Percentiles rank a stretch among this genome's conserved stretches.
Conservation (phyloP, 1,140 invertebrate species). For the Calosoma granatense region DNA sequence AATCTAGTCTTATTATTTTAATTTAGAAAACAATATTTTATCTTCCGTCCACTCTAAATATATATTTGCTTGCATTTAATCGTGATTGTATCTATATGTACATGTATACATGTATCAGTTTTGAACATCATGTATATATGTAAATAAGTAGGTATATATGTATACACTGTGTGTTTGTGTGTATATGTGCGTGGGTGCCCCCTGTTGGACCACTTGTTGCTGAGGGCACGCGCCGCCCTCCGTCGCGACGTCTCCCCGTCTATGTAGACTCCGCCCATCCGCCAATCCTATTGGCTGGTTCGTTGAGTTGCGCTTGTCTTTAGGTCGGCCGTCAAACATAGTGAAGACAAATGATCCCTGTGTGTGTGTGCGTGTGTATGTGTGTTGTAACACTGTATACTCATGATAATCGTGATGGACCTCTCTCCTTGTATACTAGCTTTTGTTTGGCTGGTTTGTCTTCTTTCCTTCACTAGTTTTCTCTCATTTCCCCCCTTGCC, state of each 20-base stretch:
- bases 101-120: not conserved
- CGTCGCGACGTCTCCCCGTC: not conserved
- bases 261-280: not conserved
- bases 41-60: too few species aligned
- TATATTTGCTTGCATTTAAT: not conserved
- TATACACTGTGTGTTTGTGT: not conserved
- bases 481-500: too few species aligned
- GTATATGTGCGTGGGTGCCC: not conserved
- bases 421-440: too few species aligned
- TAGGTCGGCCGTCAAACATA: not conserved
- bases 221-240: not conserved
- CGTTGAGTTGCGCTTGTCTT: not conserved
- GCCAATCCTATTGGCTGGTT: not conserved
- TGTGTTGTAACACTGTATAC: too few species aligned
- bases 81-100: not conserved
- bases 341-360: not conserved
- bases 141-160: not conserved
- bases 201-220: constrained; percentile 1
- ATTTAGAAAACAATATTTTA: too few species aligned
- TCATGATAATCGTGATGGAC: too few species aligned
- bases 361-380: too few species aligned
- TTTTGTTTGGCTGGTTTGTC: too few species aligned
- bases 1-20: too few species aligned
- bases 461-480: too few species aligned
- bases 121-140: not conserved